A percentile compares a stretch with the other conserved stretches of the same genome.
Conservation (phyloP, 2,888 invertebrate genomes). For the Pseudoips prasinana region DNA sequence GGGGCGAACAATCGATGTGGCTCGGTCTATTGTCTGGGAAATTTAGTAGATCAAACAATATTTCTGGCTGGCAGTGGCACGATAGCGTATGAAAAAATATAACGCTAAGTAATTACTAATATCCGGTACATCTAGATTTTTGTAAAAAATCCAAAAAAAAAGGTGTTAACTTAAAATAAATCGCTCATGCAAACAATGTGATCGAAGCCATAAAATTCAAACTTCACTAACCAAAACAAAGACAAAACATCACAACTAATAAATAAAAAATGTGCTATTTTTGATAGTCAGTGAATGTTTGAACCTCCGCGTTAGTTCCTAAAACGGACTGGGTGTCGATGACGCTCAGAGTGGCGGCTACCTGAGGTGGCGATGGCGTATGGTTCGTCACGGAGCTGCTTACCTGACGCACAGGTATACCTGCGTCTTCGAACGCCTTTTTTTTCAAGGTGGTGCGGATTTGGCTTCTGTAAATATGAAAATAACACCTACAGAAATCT, state of each 20-base stretch:
- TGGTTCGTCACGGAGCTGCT: slow-evolving; percentile 76
- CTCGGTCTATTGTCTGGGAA: no score
- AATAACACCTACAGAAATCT: neutral
- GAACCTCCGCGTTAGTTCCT: slow-evolving; percentile 81
- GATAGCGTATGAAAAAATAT: no score
- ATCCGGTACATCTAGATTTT: no score
- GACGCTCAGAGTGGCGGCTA: slow-evolving; percentile 57
- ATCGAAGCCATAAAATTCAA: slow-evolving; percentile 9
- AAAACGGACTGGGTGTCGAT: slow-evolving; percentile 63
- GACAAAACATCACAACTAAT: slow-evolving; percentile 39
- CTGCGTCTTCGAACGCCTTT: slow-evolving; percentile 94
- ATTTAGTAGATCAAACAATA: no score
- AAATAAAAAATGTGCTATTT: slow-evolving; percentile 32
- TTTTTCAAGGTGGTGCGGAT: slow-evolving; percentile 92
- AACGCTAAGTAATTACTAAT: no score
- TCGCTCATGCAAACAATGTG: slow-evolving; percentile 22
- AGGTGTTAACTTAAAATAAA: no score
- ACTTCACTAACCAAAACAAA: slow-evolving; percentile 40
- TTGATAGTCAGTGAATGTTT: slow-evolving; percentile 64
- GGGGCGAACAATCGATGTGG: no score
- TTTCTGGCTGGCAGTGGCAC: no score
- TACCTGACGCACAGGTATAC: slow-evolving; percentile 87
- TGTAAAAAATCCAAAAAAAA: no score
- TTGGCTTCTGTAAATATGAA: slow-evolving; percentile 86
- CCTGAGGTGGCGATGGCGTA: slow-evolving; percentile 52